Conservation (phyloP, 2,113 vertebrate genomes). For the Ictidomys tridecemlineatus region DNA sequence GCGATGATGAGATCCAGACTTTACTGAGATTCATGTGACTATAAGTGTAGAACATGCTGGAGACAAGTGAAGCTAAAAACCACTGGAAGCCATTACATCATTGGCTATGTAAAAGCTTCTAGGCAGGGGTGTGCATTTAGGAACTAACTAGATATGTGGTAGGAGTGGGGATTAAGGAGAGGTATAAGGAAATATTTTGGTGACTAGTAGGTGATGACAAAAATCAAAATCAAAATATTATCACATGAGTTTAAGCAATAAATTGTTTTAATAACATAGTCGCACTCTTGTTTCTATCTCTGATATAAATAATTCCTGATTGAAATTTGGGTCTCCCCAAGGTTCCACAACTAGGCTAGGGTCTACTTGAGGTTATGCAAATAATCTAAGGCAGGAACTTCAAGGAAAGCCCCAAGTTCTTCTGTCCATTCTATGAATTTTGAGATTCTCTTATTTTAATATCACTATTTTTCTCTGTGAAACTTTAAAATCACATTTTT, state of each 20-base stretch:
- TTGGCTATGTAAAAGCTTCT: background rate
- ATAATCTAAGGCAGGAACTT: background rate
- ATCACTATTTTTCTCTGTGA: background rate
- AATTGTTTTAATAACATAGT: background rate
- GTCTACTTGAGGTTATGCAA: background rate
- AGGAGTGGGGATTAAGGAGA: background rate
- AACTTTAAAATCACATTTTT: background rate
- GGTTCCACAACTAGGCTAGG: too few relatives aligned
- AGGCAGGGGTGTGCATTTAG: background rate
- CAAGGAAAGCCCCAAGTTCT: background rate
- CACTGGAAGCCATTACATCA: background rate
- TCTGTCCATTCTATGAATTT: background rate
- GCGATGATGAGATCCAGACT: background rate
- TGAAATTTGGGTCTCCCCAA: background rate
- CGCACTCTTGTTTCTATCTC: background rate
- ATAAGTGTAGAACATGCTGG: background rate
- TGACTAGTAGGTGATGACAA: background rate
- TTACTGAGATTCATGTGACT: background rate
- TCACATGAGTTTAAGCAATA: background rate
- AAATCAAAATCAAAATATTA: background rate
- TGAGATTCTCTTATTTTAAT: background rate
- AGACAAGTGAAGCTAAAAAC: background rate
- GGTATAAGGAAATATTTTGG: background rate
- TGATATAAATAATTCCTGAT: background rate
- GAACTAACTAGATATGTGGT: background rate